These are phyloP conservation scores for Apogon hyalosoma DNA, from an alignment of 2,797 vertebrate genomes.

Conservation along the genomic window DNA sequence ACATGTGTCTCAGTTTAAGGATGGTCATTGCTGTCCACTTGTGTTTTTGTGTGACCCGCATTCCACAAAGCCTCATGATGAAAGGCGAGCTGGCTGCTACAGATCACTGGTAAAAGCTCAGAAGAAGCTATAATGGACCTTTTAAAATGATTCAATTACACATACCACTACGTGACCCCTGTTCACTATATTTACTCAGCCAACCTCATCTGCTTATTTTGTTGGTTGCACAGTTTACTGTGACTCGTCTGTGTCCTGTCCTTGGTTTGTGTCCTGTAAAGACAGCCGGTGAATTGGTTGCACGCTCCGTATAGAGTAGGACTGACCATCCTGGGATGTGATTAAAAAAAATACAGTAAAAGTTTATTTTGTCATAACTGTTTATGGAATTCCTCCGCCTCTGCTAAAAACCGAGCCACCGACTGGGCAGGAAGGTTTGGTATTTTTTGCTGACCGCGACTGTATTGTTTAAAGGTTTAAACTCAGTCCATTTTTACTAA, in stretches of 20 bases:
- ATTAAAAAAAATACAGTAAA: slow-evolving; percentile 30
- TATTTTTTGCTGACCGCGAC: slow-evolving; percentile 10
- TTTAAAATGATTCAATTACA: neutral
- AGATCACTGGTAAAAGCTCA: too few species aligned
- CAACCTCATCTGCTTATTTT: slow-evolving; percentile 76
- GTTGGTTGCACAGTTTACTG: slow-evolving; percentile 69
- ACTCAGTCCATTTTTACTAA: slow-evolving; percentile 3
- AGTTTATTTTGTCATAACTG: slow-evolving; percentile 55
- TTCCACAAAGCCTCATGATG: too few species aligned
- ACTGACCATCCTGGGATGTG: slow-evolving; percentile 22
- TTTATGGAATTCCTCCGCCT: slow-evolving; percentile 53
- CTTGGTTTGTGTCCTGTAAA: slow-evolving; percentile 55
- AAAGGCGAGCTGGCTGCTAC: too few species aligned
- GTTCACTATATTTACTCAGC: slow-evolving; percentile 66
- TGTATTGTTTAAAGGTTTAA: slow-evolving; percentile 18
- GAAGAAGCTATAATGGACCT: neutral
- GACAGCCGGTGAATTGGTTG: slow-evolving; percentile 49
- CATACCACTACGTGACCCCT: slow-evolving; percentile 20
- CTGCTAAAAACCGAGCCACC: slow-evolving; percentile 16
- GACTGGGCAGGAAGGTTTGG: slow-evolving; percentile 20
- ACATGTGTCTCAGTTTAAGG: too few species aligned
- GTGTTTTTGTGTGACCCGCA: too few species aligned
- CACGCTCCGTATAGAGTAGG: slow-evolving; percentile 40
- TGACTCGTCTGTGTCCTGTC: slow-evolving; percentile 53
- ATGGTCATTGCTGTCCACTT: too few species aligned